Conservation (phyloP, 2,888 invertebrate genomes). For the Macrophya annulata region DNA sequence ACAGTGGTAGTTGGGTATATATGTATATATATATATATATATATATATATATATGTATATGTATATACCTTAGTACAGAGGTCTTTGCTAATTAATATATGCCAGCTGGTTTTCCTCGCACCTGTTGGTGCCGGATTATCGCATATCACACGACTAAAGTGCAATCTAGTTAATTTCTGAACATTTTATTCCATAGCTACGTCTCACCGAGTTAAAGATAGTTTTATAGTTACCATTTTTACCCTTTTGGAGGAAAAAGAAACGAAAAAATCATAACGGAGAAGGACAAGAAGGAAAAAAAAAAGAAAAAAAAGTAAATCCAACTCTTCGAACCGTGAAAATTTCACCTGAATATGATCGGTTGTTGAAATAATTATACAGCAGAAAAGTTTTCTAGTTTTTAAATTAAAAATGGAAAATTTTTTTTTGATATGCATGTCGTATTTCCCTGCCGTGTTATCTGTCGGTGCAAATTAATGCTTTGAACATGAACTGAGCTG, state of each 20-base stretch:
- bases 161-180: slow-evolving; percentile 27
- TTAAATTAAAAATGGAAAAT: neutral
- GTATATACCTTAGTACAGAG: slow-evolving; percentile 4
- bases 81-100: slow-evolving; percentile 53
- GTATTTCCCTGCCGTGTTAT: neutral
- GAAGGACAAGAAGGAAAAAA: neutral
- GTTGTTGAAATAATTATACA: neutral
- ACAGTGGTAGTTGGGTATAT: slow-evolving; percentile 17
- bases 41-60: too few relatives aligned
- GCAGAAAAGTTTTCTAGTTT: too few relatives aligned
- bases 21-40: too few relatives aligned
- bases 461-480: too few relatives aligned
- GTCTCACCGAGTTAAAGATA: neutral
- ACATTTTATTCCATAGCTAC: slow-evolving; percentile 17
- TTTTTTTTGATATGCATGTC: neutral
- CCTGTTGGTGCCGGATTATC: slow-evolving; percentile 52
- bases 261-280: neutral
- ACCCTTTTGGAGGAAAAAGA: neutral
- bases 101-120: slow-evolving; percentile 39
- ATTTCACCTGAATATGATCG: neutral
- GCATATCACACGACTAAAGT: slow-evolving; percentile 42
- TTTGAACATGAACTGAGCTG: too few relatives aligned
- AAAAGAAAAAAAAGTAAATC: neutral
- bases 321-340: neutral
- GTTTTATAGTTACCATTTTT: neutral